A percentile compares a stretch with the other conserved stretches of the same genome.
Evolutionary conservation across 1,140 invertebrate species (phyloP).

Genomic region (Phymastichus coffea): DNA sequence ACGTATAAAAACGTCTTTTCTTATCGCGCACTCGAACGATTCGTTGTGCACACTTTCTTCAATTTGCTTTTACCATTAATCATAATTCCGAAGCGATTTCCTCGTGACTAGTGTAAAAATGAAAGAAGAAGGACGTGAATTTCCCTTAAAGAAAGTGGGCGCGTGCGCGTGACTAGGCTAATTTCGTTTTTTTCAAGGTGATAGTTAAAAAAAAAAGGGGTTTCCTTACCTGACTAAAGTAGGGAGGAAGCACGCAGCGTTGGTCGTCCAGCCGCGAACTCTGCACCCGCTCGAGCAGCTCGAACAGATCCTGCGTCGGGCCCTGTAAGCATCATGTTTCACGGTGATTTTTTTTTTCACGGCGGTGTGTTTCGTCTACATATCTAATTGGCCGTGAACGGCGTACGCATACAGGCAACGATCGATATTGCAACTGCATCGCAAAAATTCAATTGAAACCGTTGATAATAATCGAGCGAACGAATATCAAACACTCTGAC

Average conservation of each 20-base stretch:
- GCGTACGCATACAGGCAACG: no score
- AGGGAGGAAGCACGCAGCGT: constrained; percentile 85
- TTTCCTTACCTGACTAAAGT: constrained; percentile 79
- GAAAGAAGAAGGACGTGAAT: not conserved
- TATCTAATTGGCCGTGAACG: no score
- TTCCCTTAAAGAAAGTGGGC: not conserved
- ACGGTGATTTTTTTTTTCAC: no score
- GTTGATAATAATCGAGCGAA: no score
- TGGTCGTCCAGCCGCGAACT: constrained; percentile 92
- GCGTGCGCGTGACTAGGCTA: constrained; percentile 2
- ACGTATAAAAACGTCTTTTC: no score
- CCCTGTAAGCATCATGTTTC: constrained; percentile 62
- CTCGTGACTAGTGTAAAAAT: not conserved
- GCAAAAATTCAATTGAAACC: no score
- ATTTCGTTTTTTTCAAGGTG: not conserved
- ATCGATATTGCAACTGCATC: no score
- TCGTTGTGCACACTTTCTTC: no score
- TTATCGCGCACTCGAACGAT: no score
- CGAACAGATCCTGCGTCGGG: constrained; percentile 81
- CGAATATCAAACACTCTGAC: no score
- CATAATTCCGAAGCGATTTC: not conserved
- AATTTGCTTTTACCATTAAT: no score
- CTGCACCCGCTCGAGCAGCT: constrained; percentile 86
- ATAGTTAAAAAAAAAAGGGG: not conserved
- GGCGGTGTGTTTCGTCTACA: no score